A percentile compares a stretch with the other conserved stretches of the same genome.
Evolutionary conservation across 2,113 vertebrate genomes (phyloP).

Genomic region (Entomyzon cyanotis): DNA sequence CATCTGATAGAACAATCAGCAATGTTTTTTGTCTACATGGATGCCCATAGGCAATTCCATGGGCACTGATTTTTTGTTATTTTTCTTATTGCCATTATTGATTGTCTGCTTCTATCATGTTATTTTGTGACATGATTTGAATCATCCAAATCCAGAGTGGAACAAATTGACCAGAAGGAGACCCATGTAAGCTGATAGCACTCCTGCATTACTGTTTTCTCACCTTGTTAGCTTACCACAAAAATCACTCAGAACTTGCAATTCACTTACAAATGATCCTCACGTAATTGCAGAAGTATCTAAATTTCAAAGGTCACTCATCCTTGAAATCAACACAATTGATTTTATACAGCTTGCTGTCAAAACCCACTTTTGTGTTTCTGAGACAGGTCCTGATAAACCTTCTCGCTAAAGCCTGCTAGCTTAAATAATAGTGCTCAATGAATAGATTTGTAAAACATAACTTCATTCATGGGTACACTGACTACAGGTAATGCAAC

Average conservation of each 20-base stretch:
- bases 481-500: not conserved
- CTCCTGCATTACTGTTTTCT: not conserved
- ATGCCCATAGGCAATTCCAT: not conserved
- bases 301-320: not conserved
- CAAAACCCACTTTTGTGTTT: not conserved
- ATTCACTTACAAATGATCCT: not conserved
- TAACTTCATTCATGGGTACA: not conserved
- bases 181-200: not conserved
- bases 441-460: not conserved
- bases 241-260: not conserved
- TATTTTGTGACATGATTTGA: not conserved
- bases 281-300: not conserved
- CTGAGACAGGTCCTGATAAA: not conserved
- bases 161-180: not conserved
- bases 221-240: not conserved
- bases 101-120: not conserved
- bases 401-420: not conserved
- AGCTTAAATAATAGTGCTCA: not conserved
- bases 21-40: not conserved
- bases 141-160: not conserved
- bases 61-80: not conserved
- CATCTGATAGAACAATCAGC: not conserved
- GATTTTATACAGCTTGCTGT: slow-evolving; percentile 3
- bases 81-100: not conserved
- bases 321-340: slow-evolving; percentile 39